Base-by-base conservation (phyloP, 2,888 invertebrate genomes). In the Tortrix viridana region DNA sequence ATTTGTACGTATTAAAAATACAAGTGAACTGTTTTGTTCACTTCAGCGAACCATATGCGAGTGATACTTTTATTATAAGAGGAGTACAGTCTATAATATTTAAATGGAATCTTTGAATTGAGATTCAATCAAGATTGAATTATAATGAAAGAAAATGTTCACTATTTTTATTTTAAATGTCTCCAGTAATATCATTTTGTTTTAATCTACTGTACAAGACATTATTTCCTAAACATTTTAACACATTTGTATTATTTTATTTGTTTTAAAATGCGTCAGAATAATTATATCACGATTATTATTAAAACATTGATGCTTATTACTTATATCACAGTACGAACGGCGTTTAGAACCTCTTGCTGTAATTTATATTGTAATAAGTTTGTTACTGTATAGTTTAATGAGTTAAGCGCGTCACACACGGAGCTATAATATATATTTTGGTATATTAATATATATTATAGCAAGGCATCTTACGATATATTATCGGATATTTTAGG, bases 331-430 rank as follows among this genome's bases (percentile, higher is more conserved):
- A 47, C 16, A 49, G 23, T 50, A 37, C 6, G 49, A 26, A 38
- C 32, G 32, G 41, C 55, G 50, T 61, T 61, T 56, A 44, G 22
- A 22, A 55, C 55, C 54, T 26, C 37, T 26, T 26, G 41, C 32
- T 19, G n/a, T 41, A 23, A 43, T 32, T 56, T 38, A 56, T 54
- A 19, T 60, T 37, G 46, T 58, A 18, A 56, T 53, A 65, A 65
- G 32, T 52, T 60, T 65, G 62, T 67, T 65, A 63, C 50, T 71
- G 57, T 70, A 60, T 66, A 63, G 67, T 56, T 61, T 71, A 63
- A 50, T 62, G 20, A 54, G 23, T 59, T 71, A n/a, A n/a, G n/a
- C n/a, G n/a, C n/a, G n/a, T n/a, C n/a, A n/a, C n/a, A n/a, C n/a
- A n/a, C n/a, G n/a, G n/a, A n/a, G n/a, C n/a, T n/a, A n/a, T n/a